Evolutionary conservation across 2,888 invertebrate genomes (phyloP).

Genomic region (Lottia gigantea): DNA sequence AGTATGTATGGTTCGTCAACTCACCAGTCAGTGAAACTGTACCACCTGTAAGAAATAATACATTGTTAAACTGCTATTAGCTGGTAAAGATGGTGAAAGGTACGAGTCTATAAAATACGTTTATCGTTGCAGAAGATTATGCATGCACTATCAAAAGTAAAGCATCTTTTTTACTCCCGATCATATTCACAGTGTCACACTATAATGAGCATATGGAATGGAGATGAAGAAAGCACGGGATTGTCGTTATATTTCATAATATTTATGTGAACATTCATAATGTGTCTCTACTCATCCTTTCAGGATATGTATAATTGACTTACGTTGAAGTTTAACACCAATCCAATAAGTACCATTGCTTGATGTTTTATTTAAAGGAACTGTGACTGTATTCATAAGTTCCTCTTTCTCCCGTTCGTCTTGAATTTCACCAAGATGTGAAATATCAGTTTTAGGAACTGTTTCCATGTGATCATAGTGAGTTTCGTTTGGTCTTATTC

Average conservation of each 20-base stretch:
- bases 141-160: too few relatives aligned
- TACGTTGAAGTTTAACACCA: slow-evolving; percentile 58
- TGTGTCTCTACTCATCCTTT: neutral
- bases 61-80: too few relatives aligned
- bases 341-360: slow-evolving; percentile 63
- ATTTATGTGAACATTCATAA: too few relatives aligned
- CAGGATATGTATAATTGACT: slow-evolving; percentile 24
- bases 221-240: too few relatives aligned
- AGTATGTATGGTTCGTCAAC: slow-evolving; percentile 55
- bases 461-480: slow-evolving; percentile 51
- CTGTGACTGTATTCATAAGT: slow-evolving; percentile 54
- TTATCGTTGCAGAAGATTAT: too few relatives aligned
- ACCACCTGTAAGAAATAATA: slow-evolving; percentile 34
- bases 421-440: slow-evolving; percentile 29
- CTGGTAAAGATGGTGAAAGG: neutral
- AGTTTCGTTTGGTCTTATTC: slow-evolving; percentile 60
- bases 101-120: too few relatives aligned
- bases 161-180: too few relatives aligned
- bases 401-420: slow-evolving; percentile 38
- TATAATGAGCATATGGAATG: too few relatives aligned
- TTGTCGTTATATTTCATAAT: too few relatives aligned
- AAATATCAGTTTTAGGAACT: slow-evolving; percentile 46
- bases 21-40: slow-evolving; percentile 40
- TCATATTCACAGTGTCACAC: too few relatives aligned
- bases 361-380: slow-evolving; percentile 50